Evolutionary conservation across 1,140 invertebrate species (phyloP), one percentile per base, ranked within the genome.

Genomic region (Lerema accius): DNA sequence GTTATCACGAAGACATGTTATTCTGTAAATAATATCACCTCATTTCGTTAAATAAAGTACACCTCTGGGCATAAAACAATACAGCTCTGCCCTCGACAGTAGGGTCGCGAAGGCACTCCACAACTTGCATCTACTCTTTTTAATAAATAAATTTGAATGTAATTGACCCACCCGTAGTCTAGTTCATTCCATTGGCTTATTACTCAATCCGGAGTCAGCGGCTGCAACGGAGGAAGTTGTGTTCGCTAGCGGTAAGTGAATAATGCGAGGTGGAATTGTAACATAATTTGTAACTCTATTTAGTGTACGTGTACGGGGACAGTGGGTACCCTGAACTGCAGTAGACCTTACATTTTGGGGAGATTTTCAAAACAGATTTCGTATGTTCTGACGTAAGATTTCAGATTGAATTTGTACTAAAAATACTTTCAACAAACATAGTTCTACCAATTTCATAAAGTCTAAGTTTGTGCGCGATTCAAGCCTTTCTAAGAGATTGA

Each of bases 201-300:
- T 59, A 59, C 55, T 32, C 55, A 59, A 59, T 59, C 55, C 26
- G 55, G 55, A 59, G 55, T 1, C 43, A 48, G 55, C 11, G 39
- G 28, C 17, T 48, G 55, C 55, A 58, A 14, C 56, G 43, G 43
- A 59, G 56, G 56, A 46, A 28, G 42, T n/a, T 48, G 43, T 46
- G 35, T 59, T 46, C 35, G 46, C 42, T 59, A 48, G 42, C 55
- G 11, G 26, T 59, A 61, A 61, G 64, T 61, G 64, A 61, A 66
- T 66, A 66, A 66, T 66, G 26, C 56, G 42, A 16, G 45, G 64
- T 46, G 64, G 59, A 48, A 66, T 66, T 66, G 64, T 60, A 28
- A 39, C 46, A n/a, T n/a, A n/a, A 13, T 42, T 32, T 40, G 28
- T 46, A 11, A 15, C 37, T 28, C 35, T 32, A 32, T 48, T 48